Conservation (phyloP, 2,797 vertebrate species). For the Tragelaphus oryx region DNA sequence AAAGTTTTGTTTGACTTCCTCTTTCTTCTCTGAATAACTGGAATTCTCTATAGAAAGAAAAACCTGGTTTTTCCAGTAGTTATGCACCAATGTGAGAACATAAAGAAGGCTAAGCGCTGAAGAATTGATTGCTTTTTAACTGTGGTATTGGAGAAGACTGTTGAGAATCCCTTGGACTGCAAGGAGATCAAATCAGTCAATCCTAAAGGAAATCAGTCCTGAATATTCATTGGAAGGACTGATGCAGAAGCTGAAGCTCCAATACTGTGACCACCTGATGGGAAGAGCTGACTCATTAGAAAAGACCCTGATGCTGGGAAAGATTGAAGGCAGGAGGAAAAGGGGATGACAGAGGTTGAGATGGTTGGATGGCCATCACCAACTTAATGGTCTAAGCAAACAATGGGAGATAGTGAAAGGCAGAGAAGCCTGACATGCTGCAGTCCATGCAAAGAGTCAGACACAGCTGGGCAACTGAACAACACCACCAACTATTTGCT, state of each 20-base stretch:
- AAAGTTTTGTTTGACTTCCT: not conserved
- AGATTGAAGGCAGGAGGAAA: not conserved
- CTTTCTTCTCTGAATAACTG: not conserved
- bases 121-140: not conserved
- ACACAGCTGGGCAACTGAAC: not conserved
- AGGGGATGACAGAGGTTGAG: not conserved
- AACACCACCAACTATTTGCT: not conserved
- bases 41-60: not conserved
- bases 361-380: not conserved
- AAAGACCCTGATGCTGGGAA: not conserved
- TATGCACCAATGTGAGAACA: not conserved
- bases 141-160: not conserved
- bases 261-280: not conserved
- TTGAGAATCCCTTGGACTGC: not conserved
- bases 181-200: not conserved
- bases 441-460: not conserved
- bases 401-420: not conserved
- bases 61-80: not conserved
- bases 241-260: not conserved
- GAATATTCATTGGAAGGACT: not conserved
- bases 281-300: not conserved
- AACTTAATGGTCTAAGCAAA: not conserved
- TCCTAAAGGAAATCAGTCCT: not conserved
- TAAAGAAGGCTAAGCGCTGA: not conserved
- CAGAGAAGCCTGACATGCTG: not conserved